phyloP scores from a whole-genome alignment of 2,797 vertebrate genomes.

The Xenopus petersii region DNA sequence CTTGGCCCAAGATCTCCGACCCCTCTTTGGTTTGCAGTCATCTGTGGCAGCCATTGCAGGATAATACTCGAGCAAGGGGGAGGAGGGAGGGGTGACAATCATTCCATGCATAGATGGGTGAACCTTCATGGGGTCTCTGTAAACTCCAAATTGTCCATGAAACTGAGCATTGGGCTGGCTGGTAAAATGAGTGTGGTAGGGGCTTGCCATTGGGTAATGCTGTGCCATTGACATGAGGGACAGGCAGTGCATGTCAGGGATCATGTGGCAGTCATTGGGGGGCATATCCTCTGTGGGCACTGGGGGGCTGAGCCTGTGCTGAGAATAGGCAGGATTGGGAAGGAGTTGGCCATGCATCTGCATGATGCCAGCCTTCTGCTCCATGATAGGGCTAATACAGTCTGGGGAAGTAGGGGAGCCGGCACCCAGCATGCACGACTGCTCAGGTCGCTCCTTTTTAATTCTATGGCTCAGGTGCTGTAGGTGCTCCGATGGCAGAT shows the following conservation, averaged over 20 bases:
- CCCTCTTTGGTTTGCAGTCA: conserved; percentile 78
- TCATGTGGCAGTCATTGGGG: conserved; percentile 48
- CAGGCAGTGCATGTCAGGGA: conserved; percentile 52
- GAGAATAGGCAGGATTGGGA: background rate
- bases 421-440: conserved; percentile 76
- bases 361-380: conserved; percentile 64
- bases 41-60: conserved; percentile 58
- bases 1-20: conserved; percentile 82
- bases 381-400: conserved; percentile 64
- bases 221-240: conserved; percentile 40
- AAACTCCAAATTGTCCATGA: conserved; percentile 76
- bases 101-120: conserved; percentile 69
- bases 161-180: conserved; percentile 64
- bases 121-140: conserved; percentile 68
- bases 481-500: conserved; percentile 53
- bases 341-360: conserved; percentile 39
- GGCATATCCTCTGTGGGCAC: conserved; percentile 47
- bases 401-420: conserved; percentile 47
- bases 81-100: conserved; percentile 84
- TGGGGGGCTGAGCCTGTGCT: conserved; percentile 41
- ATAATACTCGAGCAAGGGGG: conserved; percentile 81
- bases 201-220: conserved; percentile 55
- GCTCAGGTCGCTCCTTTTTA: conserved; percentile 74
- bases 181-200: conserved; percentile 57
- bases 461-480: conserved; percentile 71